Base-by-base conservation (phyloP, 2,888 invertebrate genomes). In the Heliconius erato region DNA sequence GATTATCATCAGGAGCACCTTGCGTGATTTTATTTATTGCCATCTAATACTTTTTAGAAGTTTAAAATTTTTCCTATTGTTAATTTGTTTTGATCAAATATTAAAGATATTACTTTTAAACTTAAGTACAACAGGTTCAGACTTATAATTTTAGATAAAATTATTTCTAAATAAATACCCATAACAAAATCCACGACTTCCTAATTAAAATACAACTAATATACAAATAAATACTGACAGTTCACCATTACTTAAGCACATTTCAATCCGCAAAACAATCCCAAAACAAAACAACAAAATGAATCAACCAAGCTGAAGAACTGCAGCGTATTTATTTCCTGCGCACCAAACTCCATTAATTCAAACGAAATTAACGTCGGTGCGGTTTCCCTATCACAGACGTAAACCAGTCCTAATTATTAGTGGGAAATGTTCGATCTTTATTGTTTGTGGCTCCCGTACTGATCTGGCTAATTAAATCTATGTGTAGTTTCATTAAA, bases 401-500 rank as follows among this genome's bases (percentile, higher is more conserved):
- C 86, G 85, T 86, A 88, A 90, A 90, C 92, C 91, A 93, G 92
- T 91, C 91, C 94, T 94, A 94, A 95, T 95, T 95, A 95, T 94
- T 94, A 91, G 91, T 86, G 89, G 89, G 90, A 93, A 28, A 94
- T 95, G 94, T 94, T 92, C 92, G 93, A 94, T 94, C 94, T 94
- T 95, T 95, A 95, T 95, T 95, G 95, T 95, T 92, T 90, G 89
- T 89, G 63, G 82, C 89, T 89, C 84, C 85, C 84, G 83, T 84
- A 82, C 85, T 91, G 92, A 94, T 94, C 92, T 92, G 87, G 91
- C 95, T 95, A 95, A 95, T 95, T 95, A 95, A 95, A 93, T 91
- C 87, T 86, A 85, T 86, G 85, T 86, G 86, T 85, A 89, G 90
- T 92, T 94, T 93, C 92, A 92, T 94, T 94, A 93, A 92, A 94